These are phyloP conservation scores for Propithecus coquereli DNA, from an alignment of 2,113 vertebrate genomes.

Conservation along the genomic window DNA sequence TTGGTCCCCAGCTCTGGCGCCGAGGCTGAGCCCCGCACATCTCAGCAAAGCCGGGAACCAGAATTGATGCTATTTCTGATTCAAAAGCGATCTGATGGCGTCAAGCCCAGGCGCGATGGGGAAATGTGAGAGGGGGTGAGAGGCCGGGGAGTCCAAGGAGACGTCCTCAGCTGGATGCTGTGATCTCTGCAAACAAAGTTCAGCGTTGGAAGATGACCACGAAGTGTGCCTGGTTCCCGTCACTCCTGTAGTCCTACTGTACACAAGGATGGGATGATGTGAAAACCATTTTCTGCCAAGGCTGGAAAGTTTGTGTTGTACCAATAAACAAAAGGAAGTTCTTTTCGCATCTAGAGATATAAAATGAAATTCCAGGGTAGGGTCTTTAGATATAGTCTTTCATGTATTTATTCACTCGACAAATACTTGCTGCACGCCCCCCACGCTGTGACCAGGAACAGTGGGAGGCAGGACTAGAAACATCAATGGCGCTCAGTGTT, in stretches of 20 bases:
- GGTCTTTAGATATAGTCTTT: neutral
- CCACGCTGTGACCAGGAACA: accelerated
- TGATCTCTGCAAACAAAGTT: conserved; percentile 22
- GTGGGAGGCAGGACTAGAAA: neutral
- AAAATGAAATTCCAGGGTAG: neutral
- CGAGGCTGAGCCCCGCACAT: neutral
- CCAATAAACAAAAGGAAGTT: neutral
- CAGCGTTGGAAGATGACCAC: conserved; percentile 10
- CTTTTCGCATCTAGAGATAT: neutral
- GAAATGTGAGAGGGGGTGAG: conserved; percentile 63
- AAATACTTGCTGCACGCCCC: neutral
- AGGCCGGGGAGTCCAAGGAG: conserved; percentile 62
- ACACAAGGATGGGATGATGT: neutral
- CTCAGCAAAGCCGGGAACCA: conserved; percentile 42
- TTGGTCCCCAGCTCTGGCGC: neutral
- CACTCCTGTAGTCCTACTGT: neutral
- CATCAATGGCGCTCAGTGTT: neutral
- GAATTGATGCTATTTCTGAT: conserved; percentile 61
- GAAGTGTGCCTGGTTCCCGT: neutral
- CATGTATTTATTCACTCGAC: neutral
- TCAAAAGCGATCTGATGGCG: conserved; percentile 61
- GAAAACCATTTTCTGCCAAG: neutral
- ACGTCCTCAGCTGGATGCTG: conserved; percentile 57
- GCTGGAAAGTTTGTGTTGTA: neutral
- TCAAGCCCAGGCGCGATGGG: conserved; percentile 61